Evolutionary conservation across 1,140 invertebrate genomes (phyloP).

Genomic region (Octopus sinensis): DNA sequence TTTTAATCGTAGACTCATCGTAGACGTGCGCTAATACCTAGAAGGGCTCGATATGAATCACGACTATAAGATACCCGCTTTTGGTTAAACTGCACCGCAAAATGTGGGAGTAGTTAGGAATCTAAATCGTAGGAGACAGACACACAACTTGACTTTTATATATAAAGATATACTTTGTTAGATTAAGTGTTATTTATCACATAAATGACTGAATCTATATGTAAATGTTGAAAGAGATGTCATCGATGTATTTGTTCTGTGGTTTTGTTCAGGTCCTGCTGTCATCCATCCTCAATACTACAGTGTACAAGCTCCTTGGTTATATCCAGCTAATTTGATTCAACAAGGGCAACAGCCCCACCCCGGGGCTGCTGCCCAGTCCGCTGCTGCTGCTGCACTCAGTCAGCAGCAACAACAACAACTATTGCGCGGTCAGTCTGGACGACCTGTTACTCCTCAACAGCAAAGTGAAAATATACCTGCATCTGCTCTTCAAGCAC

Average conservation of each 20-base stretch:
- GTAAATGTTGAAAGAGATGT: too few relatives aligned
- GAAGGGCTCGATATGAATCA: too few relatives aligned
- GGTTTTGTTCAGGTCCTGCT: slow-evolving; percentile 37
- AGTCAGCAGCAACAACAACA: slow-evolving; percentile 42
- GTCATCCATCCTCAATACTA: slow-evolving; percentile 58
- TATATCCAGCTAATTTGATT: slow-evolving; percentile 56
- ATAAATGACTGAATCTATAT: too few relatives aligned
- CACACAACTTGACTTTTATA: too few relatives aligned
- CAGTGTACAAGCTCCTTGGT: slow-evolving; percentile 60
- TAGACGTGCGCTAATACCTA: too few relatives aligned
- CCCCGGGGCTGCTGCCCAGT: slow-evolving; percentile 28
- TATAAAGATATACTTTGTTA: too few relatives aligned
- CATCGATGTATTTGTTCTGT: background rate
- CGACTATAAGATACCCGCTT: too few relatives aligned
- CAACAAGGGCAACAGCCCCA: slow-evolving; percentile 42
- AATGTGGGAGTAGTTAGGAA: too few relatives aligned
- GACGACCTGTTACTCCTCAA: slow-evolving; percentile 62
- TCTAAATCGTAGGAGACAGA: too few relatives aligned
- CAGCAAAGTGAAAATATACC: slow-evolving; percentile 41
- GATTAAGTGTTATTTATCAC: too few relatives aligned
- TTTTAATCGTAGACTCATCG: too few relatives aligned
- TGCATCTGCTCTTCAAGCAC: slow-evolving; percentile 25
- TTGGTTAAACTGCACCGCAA: too few relatives aligned
- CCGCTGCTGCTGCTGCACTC: slow-evolving; percentile 22
- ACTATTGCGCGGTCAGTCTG: slow-evolving; percentile 45